These are phyloP conservation scores for Palythoa heliodiscus DNA, from an alignment of 92 coral and sea anemone genomes.

Conservation along the genomic window DNA sequence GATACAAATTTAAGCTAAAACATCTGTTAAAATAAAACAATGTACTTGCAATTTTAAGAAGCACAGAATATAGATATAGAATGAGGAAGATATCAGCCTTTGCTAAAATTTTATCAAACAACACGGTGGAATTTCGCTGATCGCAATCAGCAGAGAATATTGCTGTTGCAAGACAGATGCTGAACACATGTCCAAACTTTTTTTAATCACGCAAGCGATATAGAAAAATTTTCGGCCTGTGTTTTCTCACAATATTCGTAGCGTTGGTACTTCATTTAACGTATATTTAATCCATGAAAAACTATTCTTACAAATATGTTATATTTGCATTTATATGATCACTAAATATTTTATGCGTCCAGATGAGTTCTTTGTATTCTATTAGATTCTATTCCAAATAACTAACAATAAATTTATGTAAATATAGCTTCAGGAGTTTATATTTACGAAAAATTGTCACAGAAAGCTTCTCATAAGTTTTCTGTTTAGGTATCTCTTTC, in stretches of 20 bases:
- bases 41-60: not conserved
- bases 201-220: not conserved
- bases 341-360: too few relatives aligned
- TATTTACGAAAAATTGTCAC: too few relatives aligned
- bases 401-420: too few relatives aligned
- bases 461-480: too few relatives aligned
- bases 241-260: not conserved
- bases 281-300: not conserved
- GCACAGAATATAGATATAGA: not conserved
- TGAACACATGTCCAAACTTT: not conserved
- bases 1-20: too few relatives aligned
- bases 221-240: not conserved
- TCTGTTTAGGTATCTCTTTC: too few relatives aligned
- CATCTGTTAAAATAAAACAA: not conserved
- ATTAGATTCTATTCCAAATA: too few relatives aligned
- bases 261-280: not conserved
- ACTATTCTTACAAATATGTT: not conserved
- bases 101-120: not conserved
- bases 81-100: not conserved
- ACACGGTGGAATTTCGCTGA: not conserved
- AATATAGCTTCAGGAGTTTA: too few relatives aligned
- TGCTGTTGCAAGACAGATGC: not conserved
- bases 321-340: too few relatives aligned
- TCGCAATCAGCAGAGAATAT: not conserved
- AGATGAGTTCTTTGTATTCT: too few relatives aligned